Evolutionary conservation across 2,797 vertebrate species (phyloP), one percentile per base, ranked within the genome.

Genomic region (Oreortyx pictus): DNA sequence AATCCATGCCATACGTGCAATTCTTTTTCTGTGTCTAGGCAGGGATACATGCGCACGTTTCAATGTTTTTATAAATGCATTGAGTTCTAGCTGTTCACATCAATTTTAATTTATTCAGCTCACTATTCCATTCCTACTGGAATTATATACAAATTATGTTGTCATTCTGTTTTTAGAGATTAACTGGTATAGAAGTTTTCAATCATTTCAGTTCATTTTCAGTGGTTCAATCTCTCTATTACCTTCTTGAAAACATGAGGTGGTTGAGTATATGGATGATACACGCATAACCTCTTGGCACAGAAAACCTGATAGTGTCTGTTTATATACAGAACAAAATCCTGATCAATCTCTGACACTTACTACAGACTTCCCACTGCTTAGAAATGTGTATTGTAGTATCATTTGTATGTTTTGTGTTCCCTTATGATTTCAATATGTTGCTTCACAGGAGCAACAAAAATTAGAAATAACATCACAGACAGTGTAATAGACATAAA

Each of bases 281-380:
- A 73, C 94, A 93, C 54, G 23, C 29, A 14, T 6, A 75, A 95
- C 94, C 94, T 94, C 83, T 82, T 90, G 80, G 88, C 77, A 67
- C 56, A 78, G 33, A 71, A 74, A 76, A 95, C 90, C 93, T 89
- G 90, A 90, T 94, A 94, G 93, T 81, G 46, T 66, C 93, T 97
- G 93, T 97, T 97, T 97, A 92, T 96, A 85, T 92, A 93, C 77
- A 90, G 93, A 95, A 86, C 93, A 93, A 93, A 96, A 89, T 86
- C 52, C 81, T 93, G 97, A 97, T 98, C 97, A 96, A 92, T 97
- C 97, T 96, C 96, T 97, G 97, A 97, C 97, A 97, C 97, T 98
- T 97, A 97, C 89, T 88, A 46, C 92, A 90, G 95, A 70, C 94
- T 97, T 96, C 97, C 96, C 87, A 95, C 97, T 97, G 97, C 93